Evolutionary conservation across 2,113 vertebrate genomes (phyloP).

Genomic region (Sitta europaea): DNA sequence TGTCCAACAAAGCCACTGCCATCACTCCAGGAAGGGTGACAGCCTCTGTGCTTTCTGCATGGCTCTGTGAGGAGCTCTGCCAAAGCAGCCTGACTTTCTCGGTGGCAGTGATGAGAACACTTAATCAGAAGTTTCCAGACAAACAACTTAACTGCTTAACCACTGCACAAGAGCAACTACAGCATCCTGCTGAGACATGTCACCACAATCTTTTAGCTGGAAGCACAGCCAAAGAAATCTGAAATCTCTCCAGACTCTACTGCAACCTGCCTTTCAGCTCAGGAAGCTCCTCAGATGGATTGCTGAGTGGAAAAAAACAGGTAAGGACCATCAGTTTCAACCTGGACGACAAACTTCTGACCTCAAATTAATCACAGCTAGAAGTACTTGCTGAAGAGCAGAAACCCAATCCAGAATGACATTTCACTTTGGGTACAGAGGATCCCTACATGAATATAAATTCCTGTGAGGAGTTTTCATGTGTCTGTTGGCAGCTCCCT

Average conservation of each 20-base stretch:
- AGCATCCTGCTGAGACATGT: background rate
- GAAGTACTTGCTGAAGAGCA: background rate
- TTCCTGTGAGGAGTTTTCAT: background rate
- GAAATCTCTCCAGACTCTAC: background rate
- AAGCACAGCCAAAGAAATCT: background rate
- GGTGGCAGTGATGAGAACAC: background rate
- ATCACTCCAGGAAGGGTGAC: background rate
- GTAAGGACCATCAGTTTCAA: background rate
- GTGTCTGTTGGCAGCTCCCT: background rate
- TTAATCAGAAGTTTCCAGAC: background rate
- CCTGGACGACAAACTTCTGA: background rate
- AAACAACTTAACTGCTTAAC: background rate
- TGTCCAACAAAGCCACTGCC: background rate
- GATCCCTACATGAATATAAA: background rate
- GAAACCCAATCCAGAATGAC: background rate
- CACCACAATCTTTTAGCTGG: background rate
- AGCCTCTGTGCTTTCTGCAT: background rate
- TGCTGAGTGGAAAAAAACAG: background rate
- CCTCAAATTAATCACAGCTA: background rate
- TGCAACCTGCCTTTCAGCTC: background rate
- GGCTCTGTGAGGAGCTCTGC: background rate
- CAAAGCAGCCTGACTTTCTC: background rate
- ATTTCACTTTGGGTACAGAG: background rate
- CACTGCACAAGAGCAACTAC: background rate
- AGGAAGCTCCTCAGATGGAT: background rate